These are phyloP conservation scores for Cancer borealis DNA, from an alignment of 2,888 invertebrate genomes.

Conservation along the genomic window DNA sequence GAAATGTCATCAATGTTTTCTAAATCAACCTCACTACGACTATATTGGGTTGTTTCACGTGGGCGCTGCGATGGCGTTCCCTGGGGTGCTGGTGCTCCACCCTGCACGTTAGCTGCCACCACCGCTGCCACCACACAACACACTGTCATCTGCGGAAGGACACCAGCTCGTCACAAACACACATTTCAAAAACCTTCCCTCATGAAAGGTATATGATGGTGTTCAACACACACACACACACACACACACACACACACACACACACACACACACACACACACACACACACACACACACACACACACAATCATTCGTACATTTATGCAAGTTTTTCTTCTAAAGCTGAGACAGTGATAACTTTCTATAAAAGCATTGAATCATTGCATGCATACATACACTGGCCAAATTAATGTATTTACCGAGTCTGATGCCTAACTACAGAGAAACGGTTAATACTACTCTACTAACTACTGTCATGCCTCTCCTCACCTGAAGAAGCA, in stretches of 20 bases:
- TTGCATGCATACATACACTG: too few relatives aligned
- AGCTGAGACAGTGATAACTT: not conserved
- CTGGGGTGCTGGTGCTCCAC: not conserved
- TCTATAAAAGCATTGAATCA: too few relatives aligned
- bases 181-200: not conserved
- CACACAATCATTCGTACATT: not conserved
- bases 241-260: slow-evolving; percentile 1
- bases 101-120: not conserved
- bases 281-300: not conserved
- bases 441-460: too few relatives aligned
- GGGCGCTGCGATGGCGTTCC: not conserved
- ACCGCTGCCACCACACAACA: not conserved
- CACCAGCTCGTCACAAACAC: not conserved
- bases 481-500: too few relatives aligned
- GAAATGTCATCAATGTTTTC: not conserved
- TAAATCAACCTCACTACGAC: not conserved
- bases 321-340: not conserved
- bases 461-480: too few relatives aligned
- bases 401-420: too few relatives aligned
- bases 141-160: not conserved
- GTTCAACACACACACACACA: not conserved
- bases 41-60: not conserved
- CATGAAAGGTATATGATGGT: too few relatives aligned
- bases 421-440: too few relatives aligned
- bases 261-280: not conserved